These are phyloP conservation scores for Antechinus stuartii DNA, from an alignment of 2,113 vertebrate genomes.

Conservation along the genomic window DNA sequence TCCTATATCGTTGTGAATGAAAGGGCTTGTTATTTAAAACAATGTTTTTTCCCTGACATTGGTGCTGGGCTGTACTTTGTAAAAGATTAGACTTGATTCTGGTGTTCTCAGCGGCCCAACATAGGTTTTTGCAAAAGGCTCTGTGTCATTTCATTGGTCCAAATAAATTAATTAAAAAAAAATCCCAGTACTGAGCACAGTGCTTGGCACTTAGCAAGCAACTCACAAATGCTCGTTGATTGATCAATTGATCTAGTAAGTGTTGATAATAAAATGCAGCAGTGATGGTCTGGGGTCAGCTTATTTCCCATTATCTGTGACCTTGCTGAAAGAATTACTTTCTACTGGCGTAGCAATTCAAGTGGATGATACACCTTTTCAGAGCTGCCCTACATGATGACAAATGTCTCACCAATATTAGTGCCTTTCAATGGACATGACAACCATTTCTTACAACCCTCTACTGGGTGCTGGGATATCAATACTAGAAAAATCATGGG, in stretches of 20 bases:
- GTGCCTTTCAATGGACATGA: neutral
- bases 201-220: neutral
- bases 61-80: neutral
- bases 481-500: neutral
- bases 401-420: neutral
- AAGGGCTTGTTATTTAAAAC: constrained; percentile 58
- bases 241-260: neutral
- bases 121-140: neutral
- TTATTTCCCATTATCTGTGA: neutral
- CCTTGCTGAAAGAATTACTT: neutral
- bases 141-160: neutral
- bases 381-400: neutral
- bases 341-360: neutral
- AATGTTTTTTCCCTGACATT: constrained; percentile 22
- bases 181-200: neutral
- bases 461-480: neutral
- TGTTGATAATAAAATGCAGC: neutral
- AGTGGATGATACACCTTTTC: neutral
- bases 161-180: neutral
- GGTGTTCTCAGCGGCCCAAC: neutral
- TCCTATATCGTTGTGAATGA: constrained; percentile 67
- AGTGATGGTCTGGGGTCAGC: neutral
- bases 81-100: neutral
- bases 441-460: neutral
- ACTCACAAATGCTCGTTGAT: neutral